Base-by-base conservation (phyloP, 30 jellyfish, hydroid and myxozoan genomes). In the Catostylus mosaicus region DNA sequence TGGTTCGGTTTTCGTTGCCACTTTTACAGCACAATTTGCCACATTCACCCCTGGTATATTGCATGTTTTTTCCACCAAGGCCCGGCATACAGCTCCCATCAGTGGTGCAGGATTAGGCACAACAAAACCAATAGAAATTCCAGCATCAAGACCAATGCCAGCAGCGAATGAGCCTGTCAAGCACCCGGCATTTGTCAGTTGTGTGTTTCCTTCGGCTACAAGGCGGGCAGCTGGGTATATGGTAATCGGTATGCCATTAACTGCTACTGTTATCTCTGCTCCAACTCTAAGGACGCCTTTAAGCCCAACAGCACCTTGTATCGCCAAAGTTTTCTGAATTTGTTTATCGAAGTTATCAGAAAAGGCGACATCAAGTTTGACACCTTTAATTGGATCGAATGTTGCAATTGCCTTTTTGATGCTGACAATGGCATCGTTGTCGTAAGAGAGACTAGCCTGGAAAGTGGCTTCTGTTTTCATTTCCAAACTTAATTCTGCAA, bases 91-190 rank as follows among this genome's bases (percentile, higher is more conserved):
- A n/a, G n/a, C n/a, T n/a, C n/a, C n/a, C n/a, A n/a, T n/a, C n/a
- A n/a, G n/a, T n/a, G 2, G 27, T 24, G 63, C 86, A 4, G 86
- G 86, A 19, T 30, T 74, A 1, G 75, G 75, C 22, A 48, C 43
- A 1, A 61, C 11, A n/a, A 54, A 51, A 33, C 52, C 86, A 51
- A 27, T 38, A 9, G 75, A 18, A 12, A 74, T 33, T 47, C 75
- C 86, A 23, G 86, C 75, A 51, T 51, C 74, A 18, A 74, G 86
- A 12, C 86, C 86, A 32, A 74, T 54, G 20, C 86, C 86, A 47
- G 75, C 86, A 23, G 57, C 19, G 38, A 74, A 47, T 2, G 75
- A 48, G 7, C 86, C 86, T 3, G 57, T 6, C 23, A 74, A 12
- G 30, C 86, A 74, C 24, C 30, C 20, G 20, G 73, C 11, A 46